These are phyloP conservation scores for Sesia apiformis DNA, from an alignment of 2,888 invertebrate species.

Conservation along the genomic window DNA sequence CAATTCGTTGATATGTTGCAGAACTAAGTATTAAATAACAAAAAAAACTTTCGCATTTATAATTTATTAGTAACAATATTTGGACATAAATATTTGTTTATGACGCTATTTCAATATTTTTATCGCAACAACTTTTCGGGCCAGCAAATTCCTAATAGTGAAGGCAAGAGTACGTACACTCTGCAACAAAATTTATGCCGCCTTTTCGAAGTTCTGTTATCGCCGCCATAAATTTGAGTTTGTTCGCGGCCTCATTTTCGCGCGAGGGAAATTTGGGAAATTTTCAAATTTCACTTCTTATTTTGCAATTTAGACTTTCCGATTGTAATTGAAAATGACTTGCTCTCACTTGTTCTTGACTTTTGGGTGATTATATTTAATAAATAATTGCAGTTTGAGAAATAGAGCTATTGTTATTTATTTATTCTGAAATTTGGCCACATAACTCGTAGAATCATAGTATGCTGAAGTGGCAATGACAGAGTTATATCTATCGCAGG, in stretches of 20 bases:
- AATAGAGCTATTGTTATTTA: background rate
- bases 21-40: too few relatives aligned
- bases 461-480: too few relatives aligned
- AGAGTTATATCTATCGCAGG: too few relatives aligned
- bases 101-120: background rate
- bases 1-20: too few relatives aligned
- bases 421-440: background rate
- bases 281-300: constrained; percentile 10
- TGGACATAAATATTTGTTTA: too few relatives aligned
- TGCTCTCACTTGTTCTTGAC: constrained; percentile 1
- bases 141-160: constrained; percentile 15
- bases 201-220: constrained; percentile 58
- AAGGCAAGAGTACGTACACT: constrained; percentile 31
- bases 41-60: too few relatives aligned
- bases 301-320: constrained; percentile 24
- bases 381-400: background rate
- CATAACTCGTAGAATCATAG: too few relatives aligned
- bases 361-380: background rate
- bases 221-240: constrained; percentile 60
- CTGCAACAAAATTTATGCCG: constrained; percentile 46
- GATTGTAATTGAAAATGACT: constrained; percentile 43
- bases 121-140: constrained; percentile 5
- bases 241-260: constrained; percentile 33
- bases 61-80: too few relatives aligned
- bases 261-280: constrained; percentile 6